Evolutionary conservation across 2,113 vertebrate species (phyloP), one percentile per base, ranked within the genome.

Genomic region (Elephantulus edwardii): DNA sequence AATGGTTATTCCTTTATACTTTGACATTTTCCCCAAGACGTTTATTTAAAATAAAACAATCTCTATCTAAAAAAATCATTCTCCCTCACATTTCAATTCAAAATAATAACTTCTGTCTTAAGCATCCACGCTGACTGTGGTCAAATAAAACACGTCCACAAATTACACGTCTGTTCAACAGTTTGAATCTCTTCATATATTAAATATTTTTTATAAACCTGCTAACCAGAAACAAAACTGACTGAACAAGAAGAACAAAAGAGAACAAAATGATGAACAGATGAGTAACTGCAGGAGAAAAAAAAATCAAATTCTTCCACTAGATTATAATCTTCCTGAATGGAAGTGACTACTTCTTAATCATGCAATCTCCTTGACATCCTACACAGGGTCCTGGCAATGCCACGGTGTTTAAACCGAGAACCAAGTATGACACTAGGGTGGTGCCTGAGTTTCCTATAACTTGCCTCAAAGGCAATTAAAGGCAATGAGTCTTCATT

Each of bases 11-110:
- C 17, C 56, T 40, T 72, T 62, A 19, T 12, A 77, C 82, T 86
- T 48, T 70, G 46, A 70, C 56, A 86, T 46, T 83, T 7, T 60
- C 33, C 24, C 75, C 44, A 89, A 91, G 54, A 85, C 6, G 86
- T 50, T n/a, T 46, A 28, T 42, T 77, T 60, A 42, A 42, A 13
- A n/a, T 48, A 64, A 78, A 56, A 56, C 54, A 38, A 84, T 24
- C 10, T 64, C 82, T n/a, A 78, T 19, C 90, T 75, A 85, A 35
- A 91, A 83, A 60, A 66, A 46, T 70, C 66, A 66, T 30, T 46
- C 54, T 74, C 28, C n/a, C n/a, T 70, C 44, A 19, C 11, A 79
- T 76, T 76, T 92, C 42, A 91, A 58, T 20, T 66, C 28, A 80
- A 54, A 42, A 80, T n/a, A 54, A 89, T 88, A 80, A 62, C 28